phyloP scores from a whole-genome alignment of 1,140 invertebrate species.

The Adelges cooleyi region DNA sequence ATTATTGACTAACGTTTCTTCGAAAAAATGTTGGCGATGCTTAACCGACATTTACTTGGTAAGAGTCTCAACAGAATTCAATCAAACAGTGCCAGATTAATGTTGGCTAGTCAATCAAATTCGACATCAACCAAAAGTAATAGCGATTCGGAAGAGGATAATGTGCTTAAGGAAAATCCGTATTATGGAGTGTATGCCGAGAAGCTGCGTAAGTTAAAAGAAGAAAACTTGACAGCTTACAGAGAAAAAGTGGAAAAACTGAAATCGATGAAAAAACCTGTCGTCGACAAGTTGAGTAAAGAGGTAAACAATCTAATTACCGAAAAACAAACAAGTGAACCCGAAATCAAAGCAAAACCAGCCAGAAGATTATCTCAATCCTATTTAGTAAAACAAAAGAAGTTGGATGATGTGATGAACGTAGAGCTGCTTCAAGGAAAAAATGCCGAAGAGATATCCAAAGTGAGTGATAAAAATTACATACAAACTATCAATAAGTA shows the following conservation, averaged over 20 bases:
- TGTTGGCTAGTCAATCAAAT: background rate
- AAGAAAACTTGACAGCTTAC: background rate
- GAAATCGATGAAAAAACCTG: background rate
- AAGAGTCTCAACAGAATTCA: conserved; percentile 15
- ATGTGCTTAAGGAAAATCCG: background rate
- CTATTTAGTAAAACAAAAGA: conserved; percentile 1
- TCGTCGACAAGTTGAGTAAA: background rate
- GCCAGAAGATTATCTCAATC: background rate
- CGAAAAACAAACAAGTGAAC: background rate
- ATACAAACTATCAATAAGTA: too few species aligned
- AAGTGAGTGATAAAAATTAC: background rate
- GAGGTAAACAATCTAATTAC: background rate
- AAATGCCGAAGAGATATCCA: background rate
- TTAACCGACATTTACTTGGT: conserved; percentile 1
- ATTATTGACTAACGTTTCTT: too few species aligned
- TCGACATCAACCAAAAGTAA: background rate
- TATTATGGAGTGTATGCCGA: background rate
- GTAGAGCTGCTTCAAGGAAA: background rate
- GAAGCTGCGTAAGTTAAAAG: background rate
- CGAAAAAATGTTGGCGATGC: conserved; percentile 6
- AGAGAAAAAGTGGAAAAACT: background rate
- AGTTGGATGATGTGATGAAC: background rate
- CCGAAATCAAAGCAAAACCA: background rate
- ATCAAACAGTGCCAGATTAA: background rate
- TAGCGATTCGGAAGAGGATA: background rate